A percentile compares a stretch with the other conserved stretches of the same genome.
Evolutionary conservation across 1,140 invertebrate species (phyloP).

Genomic region (Pachypeltis micranthus): DNA sequence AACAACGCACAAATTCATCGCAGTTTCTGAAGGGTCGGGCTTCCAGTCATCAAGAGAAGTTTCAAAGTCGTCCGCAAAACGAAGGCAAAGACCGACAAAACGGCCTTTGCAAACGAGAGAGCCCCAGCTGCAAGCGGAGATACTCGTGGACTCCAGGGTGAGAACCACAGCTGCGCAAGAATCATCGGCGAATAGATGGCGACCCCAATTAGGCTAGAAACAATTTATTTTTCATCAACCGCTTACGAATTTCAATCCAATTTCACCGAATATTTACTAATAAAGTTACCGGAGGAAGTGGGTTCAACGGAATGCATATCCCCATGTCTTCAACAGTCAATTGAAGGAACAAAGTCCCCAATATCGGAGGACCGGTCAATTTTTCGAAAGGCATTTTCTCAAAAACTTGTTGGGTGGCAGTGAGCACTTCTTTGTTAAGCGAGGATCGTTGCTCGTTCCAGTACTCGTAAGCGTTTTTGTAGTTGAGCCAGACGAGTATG

Average conservation of each 20-base stretch:
- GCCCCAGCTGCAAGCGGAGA: constrained; percentile 69
- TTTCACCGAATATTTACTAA: constrained; percentile 24
- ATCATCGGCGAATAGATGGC: constrained; percentile 58
- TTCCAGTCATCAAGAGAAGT: constrained; percentile 95
- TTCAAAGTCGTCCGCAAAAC: constrained; percentile 95
- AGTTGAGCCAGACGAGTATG: constrained; percentile 94
- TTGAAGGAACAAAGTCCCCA: constrained; percentile 86
- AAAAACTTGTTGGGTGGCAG: constrained; percentile 64
- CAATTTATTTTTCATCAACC: constrained; percentile 11
- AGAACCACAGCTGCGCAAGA: constrained; percentile 82
- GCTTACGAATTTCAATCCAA: no score
- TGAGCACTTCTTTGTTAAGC: constrained; percentile 73
- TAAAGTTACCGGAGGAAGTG: constrained; percentile 47
- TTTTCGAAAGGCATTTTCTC: constrained; percentile 67
- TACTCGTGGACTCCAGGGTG: constrained; percentile 86
- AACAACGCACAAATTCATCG: constrained; percentile 91
- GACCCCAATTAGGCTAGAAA: constrained; percentile 38
- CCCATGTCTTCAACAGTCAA: constrained; percentile 94
- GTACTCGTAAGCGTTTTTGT: constrained; percentile 97
- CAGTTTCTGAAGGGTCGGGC: constrained; percentile 63
- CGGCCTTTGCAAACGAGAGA: constrained; percentile 62
- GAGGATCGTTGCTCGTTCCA: constrained; percentile 91
- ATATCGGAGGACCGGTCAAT: constrained; percentile 55
- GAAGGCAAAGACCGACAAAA: constrained; percentile 75
- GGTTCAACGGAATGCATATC: constrained; percentile 84